These are phyloP conservation scores for Nasalis larvatus DNA, from an alignment of 2,113 vertebrate genomes.

Conservation along the genomic window DNA sequence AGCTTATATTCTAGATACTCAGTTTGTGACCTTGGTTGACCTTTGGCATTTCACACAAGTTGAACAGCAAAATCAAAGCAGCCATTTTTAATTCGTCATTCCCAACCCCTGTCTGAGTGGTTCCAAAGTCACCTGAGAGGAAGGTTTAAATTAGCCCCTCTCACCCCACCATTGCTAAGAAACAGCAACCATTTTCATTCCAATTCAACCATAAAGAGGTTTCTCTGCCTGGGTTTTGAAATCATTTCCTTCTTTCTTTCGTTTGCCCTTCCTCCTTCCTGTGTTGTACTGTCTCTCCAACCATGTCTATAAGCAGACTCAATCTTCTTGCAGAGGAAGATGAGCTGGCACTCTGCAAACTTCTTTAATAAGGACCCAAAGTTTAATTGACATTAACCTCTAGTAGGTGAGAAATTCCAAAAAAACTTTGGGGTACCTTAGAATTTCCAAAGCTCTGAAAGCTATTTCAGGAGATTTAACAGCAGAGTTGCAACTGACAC, in stretches of 20 bases:
- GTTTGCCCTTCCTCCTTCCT: not conserved
- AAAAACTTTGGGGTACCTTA: not conserved
- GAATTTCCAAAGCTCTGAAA: not conserved
- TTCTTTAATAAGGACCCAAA: not conserved
- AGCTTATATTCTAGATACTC: conserved; percentile 39
- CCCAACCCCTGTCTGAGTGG: conserved; percentile 70
- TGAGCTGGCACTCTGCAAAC: not conserved
- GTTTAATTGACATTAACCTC: conserved; percentile 26
- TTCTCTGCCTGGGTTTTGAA: conserved; percentile 54
- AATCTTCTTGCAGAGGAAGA: not conserved
- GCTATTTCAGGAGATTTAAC: not conserved
- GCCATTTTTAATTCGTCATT: conserved; percentile 76
- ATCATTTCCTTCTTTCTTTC: conserved; percentile 29
- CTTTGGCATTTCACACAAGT: conserved; percentile 67
- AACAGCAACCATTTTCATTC: conserved; percentile 60
- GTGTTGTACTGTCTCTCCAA: not conserved
- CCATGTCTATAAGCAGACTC: not conserved
- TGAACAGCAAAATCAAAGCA: conserved; percentile 70
- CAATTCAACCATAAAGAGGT: conserved; percentile 59
- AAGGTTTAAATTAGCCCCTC: conserved; percentile 41
- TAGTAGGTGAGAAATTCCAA: not conserved
- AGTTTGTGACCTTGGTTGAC: conserved; percentile 62
- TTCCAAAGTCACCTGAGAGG: conserved; percentile 67
- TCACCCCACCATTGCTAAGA: conserved; percentile 15
- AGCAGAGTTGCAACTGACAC: not conserved